Evolutionary conservation across 1,140 invertebrate species (phyloP).

Genomic region (Nylanderia fulva): DNA sequence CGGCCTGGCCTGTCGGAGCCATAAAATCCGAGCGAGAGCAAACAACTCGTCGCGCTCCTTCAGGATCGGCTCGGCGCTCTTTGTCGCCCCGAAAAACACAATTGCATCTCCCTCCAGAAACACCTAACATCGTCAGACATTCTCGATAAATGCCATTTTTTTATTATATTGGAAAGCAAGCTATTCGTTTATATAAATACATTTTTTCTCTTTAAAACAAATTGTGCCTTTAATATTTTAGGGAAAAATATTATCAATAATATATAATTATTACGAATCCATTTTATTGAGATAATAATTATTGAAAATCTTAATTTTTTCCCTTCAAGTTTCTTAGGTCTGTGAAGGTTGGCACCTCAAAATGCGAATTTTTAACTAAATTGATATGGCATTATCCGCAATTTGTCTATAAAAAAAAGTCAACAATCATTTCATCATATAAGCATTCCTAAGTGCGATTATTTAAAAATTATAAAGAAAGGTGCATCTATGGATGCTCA

Average conservation of each 20-base stretch:
- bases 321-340: no score
- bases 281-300: neutral
- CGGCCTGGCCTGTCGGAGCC: conserved; percentile 75
- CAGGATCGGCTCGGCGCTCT: conserved; percentile 66
- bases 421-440: no score
- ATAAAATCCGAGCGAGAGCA: conserved; percentile 80
- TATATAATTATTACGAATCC: neutral
- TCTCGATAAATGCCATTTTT: neutral
- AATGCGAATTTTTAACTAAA: no score
- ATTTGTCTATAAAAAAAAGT: no score
- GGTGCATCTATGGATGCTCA: no score
- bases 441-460: no score
- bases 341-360: no score
- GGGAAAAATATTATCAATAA: neutral
- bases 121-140: neutral
- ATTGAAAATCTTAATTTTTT: neutral
- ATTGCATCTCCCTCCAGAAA: neutral
- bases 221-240: neutral
- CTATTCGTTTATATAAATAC: neutral
- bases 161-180: neutral
- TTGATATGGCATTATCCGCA: no score
- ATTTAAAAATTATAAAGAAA: no score
- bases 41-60: conserved; percentile 75
- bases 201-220: neutral
- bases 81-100: conserved; percentile 61